Evolutionary conservation across 2,888 invertebrate genomes (phyloP), one percentile per base, ranked within the genome.

Genomic region (Mythimna lalbum): DNA sequence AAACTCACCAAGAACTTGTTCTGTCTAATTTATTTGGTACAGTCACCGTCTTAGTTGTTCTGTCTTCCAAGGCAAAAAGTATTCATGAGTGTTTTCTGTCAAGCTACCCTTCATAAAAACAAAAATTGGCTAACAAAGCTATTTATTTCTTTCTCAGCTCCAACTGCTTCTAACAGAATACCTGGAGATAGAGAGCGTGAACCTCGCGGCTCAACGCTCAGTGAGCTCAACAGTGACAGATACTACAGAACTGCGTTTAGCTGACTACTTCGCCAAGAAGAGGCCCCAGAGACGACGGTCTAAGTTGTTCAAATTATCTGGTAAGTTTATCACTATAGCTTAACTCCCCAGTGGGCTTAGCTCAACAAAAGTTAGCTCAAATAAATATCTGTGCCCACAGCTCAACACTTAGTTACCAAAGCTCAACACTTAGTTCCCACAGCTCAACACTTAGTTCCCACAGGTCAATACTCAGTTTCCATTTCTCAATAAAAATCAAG

Each of bases 101-200:
- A 17, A 49, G 49, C 10, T 49, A 10, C 10, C 10, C 10, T 53
- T 27, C 5, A 6, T 17, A 3, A 17, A 19, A 23, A 21, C 23
- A 21, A 10, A 10, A 23, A 5, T 9, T 4, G 4, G 0, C 4
- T 53, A 27, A 53, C 1, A 27, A 31, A 31, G 9, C n/a, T 7
- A 52, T 4, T n/a, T 71, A 59, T 91, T 94, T n/a, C n/a, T 1
- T 55, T 33, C 12, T 0, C 90, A 98, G 98, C 91, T 99, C 59
- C 98, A 99, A 94, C 96, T 98, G 9, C 96, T 99, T 14, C 94
- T 99, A 47, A 98, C 98, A 23, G 98, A 98, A 89, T 99, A 99
- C 92, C 94, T 99, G 83, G 98, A 99, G 90, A 98, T 99, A 67
- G 98, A 98, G 92, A 98, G 98, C 91, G 97, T 97, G 80, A 96